A percentile compares a stretch with the other conserved stretches of the same genome.
phyloP scores from a whole-genome alignment of 1,140 invertebrate genomes.

The Drosophila obscura region DNA sequence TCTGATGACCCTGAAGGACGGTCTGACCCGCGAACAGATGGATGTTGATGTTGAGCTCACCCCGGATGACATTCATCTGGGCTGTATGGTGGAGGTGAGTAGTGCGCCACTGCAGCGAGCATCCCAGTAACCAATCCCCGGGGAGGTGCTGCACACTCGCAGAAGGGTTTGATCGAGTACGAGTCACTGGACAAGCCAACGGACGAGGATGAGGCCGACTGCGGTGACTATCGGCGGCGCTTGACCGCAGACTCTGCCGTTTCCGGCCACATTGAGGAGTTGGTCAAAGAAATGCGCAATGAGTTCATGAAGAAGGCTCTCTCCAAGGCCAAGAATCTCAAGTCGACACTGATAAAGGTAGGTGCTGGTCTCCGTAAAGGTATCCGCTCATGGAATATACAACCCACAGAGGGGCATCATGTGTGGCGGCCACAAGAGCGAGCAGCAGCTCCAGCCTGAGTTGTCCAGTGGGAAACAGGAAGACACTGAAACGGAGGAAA shows the following conservation, averaged over 20 bases:
- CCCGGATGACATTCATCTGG: conserved; percentile 25
- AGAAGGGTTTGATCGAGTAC: conserved; percentile 38
- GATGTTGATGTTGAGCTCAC: background rate
- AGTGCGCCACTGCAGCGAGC: background rate
- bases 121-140: background rate
- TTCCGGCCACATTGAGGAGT: background rate
- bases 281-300: conserved; percentile 31
- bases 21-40: conserved; percentile 1
- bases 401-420: conserved; percentile 23
- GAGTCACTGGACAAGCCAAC: background rate
- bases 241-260: background rate
- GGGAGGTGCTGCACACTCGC: background rate
- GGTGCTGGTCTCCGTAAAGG: background rate
- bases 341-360: conserved; percentile 30
- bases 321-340: conserved; percentile 14
- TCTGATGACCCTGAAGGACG: conserved; percentile 10
- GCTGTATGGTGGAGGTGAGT: conserved; percentile 27
- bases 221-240: background rate
- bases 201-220: background rate
- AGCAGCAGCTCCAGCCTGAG: too few species aligned
- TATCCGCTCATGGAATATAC: background rate
- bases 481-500: background rate
- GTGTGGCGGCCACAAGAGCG: background rate
- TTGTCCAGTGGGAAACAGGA: too few species aligned
- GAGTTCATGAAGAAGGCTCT: conserved; percentile 15